Conservation (phyloP, 2,888 invertebrate species). For the Azorinus chamasolen region DNA sequence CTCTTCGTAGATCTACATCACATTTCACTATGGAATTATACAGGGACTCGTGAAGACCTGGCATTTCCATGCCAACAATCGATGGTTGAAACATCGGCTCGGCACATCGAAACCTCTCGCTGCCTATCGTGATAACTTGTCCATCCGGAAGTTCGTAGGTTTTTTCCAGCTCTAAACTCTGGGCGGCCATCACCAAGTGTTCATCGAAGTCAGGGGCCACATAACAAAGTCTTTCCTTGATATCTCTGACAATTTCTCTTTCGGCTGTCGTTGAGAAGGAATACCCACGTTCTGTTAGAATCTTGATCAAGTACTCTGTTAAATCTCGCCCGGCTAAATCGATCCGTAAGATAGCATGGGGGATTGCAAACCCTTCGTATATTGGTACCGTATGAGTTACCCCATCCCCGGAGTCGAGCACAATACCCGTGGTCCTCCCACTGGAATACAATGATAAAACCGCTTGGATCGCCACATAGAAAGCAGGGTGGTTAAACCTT, state of each 20-base stretch:
- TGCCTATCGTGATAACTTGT: slow-evolving; percentile 83
- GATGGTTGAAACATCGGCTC: slow-evolving; percentile 81
- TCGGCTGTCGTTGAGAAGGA: no score
- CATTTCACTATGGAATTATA: slow-evolving; percentile 72
- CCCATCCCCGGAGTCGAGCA: slow-evolving; percentile 97
- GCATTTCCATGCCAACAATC: slow-evolving; percentile 76
- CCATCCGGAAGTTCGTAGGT: slow-evolving; percentile 70
- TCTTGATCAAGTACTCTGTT: slow-evolving; percentile 77
- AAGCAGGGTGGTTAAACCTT: slow-evolving; percentile 94
- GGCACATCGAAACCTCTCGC: slow-evolving; percentile 78
- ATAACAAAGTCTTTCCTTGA: slow-evolving; percentile 66
- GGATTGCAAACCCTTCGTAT: slow-evolving; percentile 72
- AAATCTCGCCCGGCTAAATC: slow-evolving; percentile 78
- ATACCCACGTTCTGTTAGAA: no score
- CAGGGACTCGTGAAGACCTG: slow-evolving; percentile 77
- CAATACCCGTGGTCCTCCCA: slow-evolving; percentile 98
- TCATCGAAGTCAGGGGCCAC: slow-evolving; percentile 68
- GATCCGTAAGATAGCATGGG: slow-evolving; percentile 75
- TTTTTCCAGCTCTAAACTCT: no score
- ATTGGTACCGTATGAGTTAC: slow-evolving; percentile 95
- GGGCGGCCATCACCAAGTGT: no score
- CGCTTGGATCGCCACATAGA: slow-evolving; percentile 98
- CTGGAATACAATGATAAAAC: slow-evolving; percentile 97
- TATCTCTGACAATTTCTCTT: no score
- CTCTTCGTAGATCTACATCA: slow-evolving; percentile 79